phyloP scores from a whole-genome alignment of 2,797 vertebrate genomes.

The Hafferia zeledoni region DNA sequence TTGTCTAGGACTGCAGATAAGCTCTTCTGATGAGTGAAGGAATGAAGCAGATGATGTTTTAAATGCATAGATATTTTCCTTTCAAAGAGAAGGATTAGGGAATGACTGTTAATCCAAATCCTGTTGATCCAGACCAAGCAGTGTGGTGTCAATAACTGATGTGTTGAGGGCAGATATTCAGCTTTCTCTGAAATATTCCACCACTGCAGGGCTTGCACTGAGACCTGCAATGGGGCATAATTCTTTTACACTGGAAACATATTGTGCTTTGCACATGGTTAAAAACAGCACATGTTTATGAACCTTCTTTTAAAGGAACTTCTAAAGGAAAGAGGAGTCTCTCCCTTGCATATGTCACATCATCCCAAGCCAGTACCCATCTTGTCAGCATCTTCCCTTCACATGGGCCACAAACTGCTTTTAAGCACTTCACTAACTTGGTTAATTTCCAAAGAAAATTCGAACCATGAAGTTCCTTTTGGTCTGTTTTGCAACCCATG shows the following conservation, averaged over 20 bases:
- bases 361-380: neutral
- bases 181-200: neutral
- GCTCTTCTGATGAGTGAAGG: neutral
- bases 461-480: neutral
- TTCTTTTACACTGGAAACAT: neutral
- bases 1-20: neutral
- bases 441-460: neutral
- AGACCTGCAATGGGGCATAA: neutral
- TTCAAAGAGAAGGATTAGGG: neutral
- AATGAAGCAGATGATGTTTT: neutral
- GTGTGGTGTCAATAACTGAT: neutral
- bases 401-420: neutral
- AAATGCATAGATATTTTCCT: neutral
- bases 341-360: neutral
- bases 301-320: neutral
- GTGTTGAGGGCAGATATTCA: neutral
- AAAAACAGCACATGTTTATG: neutral
- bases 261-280: accelerated
- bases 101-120: neutral
- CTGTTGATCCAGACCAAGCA: neutral
- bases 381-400: neutral
- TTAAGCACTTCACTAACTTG: neutral
- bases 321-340: neutral
- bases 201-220: neutral
- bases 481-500: neutral